phyloP scores from a whole-genome alignment of 1,140 invertebrate genomes.

The Tetragonula clypearis region DNA sequence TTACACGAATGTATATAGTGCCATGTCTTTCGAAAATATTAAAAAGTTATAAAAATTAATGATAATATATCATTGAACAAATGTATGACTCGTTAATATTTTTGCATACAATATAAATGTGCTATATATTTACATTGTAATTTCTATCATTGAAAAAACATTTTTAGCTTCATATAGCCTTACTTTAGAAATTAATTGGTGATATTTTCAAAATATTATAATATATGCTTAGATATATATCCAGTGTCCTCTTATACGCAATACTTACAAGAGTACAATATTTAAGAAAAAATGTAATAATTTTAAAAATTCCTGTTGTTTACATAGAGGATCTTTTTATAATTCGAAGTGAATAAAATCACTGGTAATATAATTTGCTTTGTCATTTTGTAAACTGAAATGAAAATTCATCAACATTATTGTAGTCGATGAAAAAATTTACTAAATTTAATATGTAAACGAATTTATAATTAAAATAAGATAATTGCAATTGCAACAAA shows the following conservation, averaged over 20 bases:
- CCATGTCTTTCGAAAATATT: conserved; percentile 55
- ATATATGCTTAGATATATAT: conserved; percentile 43
- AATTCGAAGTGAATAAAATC: neutral
- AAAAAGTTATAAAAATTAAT: conserved; percentile 39
- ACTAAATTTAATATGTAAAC: neutral
- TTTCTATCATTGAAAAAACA: conserved; percentile 19
- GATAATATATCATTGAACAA: conserved; percentile 40
- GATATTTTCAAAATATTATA: conserved; percentile 43
- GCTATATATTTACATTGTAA: conserved; percentile 40
- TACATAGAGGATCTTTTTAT: conserved; percentile 41
- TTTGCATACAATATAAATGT: conserved; percentile 10
- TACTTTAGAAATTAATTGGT: conserved; percentile 25
- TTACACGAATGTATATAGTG: conserved; percentile 57
- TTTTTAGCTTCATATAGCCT: conserved; percentile 21
- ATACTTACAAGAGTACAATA: conserved; percentile 54
- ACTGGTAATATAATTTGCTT: neutral
- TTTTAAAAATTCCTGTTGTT: conserved; percentile 40
- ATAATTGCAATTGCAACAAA: neutral
- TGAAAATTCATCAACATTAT: neutral
- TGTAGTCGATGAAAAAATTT: neutral
- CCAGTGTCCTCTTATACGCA: conserved; percentile 41
- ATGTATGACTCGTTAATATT: conserved; percentile 22
- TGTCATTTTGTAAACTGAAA: neutral
- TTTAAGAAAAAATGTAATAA: conserved; percentile 25
- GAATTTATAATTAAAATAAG: neutral